Base-by-base conservation (phyloP, 2,797 vertebrate species). In the Esox masquinongy region DNA sequence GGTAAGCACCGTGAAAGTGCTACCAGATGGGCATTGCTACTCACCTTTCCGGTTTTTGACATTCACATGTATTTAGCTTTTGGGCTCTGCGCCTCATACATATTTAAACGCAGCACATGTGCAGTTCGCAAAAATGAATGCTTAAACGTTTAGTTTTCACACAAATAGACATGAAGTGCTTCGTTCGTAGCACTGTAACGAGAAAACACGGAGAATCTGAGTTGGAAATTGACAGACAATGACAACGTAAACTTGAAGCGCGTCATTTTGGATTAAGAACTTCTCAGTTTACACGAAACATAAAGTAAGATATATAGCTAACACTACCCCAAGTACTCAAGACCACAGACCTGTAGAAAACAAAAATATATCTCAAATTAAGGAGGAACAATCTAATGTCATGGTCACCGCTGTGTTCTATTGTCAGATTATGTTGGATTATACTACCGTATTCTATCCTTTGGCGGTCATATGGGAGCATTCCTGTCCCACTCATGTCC, bases 81-180 rank as follows among this genome's bases (percentile, higher is more conserved):
- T 84, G 82, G 78, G 64, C 77, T 83, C 72, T 79, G 81, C 78
- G 43, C 49, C 80, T 92, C 90, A 93, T 93, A 87, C 88, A 94
- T 93, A 93, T 93, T 93, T 88, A 89, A 88, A 77, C 74, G 19
- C 77, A 88, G 89, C 92, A 93, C 89, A 90, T 88, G 88, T 84
- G 78, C 81, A 78, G 80, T 81, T 80, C 85, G 85, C 77, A 80
- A 74, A 82, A 84, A 87, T 83, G 81, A 84, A 83, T 75, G 79
- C 83, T 88, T 82, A 78, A 82, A 39, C 36, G 76, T 80, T 83
- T 61, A 75, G 51, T 71, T 50, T 8, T 12, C 24, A 2, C 8
- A 53, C 29, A 53, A n/a, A 53, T 7, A 19, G 1, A 53, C 17
- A 53, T 19, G 0, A 53, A 56, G n/a, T 56, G 53, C 19, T n/a